phyloP scores from a whole-genome alignment of 2,113 vertebrate genomes.

The Melanerpes aurifrons region DNA sequence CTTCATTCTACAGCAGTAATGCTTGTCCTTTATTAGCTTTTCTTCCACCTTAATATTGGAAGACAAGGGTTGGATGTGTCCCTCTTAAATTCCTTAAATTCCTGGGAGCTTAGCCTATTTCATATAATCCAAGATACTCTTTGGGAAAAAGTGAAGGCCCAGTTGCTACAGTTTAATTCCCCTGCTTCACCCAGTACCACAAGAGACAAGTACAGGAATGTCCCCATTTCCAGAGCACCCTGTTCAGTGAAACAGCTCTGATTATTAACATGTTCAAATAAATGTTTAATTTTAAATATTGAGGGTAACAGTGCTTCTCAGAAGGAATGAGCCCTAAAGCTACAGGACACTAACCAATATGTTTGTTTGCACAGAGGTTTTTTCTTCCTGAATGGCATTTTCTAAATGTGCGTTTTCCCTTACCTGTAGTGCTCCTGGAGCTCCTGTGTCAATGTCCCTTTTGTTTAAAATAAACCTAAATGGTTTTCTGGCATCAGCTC shows the following conservation, averaged over 20 bases:
- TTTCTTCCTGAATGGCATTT: background rate
- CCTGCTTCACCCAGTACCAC: background rate
- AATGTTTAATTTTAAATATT: background rate
- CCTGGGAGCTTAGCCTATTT: background rate
- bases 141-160: background rate
- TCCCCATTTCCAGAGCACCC: background rate
- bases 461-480: background rate
- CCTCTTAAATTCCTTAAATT: background rate
- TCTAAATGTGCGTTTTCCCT: background rate
- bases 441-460: background rate
- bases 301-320: background rate
- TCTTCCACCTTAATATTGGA: background rate
- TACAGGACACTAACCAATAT: background rate
- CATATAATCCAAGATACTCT: background rate
- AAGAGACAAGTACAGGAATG: background rate
- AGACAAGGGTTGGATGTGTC: background rate
- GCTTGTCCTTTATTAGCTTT: background rate
- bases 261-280: background rate
- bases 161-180: background rate
- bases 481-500: background rate
- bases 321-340: background rate
- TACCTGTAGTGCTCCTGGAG: background rate
- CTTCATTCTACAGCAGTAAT: background rate
- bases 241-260: background rate
- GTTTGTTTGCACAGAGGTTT: background rate